Evolutionary conservation across 2,888 invertebrate genomes (phyloP), one percentile per base, ranked within the genome.

Genomic region (Ceramica pisi): DNA sequence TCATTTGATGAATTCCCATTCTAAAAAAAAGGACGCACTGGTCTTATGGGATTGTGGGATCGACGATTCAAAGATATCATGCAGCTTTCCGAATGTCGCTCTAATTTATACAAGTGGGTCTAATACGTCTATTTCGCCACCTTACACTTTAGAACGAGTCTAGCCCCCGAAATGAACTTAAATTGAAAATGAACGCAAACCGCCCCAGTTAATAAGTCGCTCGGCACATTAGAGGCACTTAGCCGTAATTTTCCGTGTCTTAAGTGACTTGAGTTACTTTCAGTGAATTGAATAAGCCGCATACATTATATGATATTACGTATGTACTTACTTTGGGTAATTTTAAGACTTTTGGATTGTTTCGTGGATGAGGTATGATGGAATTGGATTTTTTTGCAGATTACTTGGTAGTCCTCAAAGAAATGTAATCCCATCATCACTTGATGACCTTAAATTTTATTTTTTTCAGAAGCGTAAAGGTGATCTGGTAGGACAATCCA

Each of bases 191-290:
- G 73, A 80, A 83, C 72, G 71, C 63, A 77, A 86, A 83, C 85
- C 87, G 61, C 82, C 71, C 53, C 67, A 67, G 68, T 82, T 82
- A 87, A 82, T 86, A 81, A 81, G 84, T 83, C 86, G 85, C 87
- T 88, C 70, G 75, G 73, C 78, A 80, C 82, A 88, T 89, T 89
- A 88, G 75, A 83, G 81, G 76, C 86, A 87, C 88, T 89, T 86
- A 80, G 78, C 78, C 59, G 79, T 85, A 81, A 87, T 87, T 85
- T 86, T 72, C 81, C 71, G 70, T 69, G 79, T 82, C 78, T 68
- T 75, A 74, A 74, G 77, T 80, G 78, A 60, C 77, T 81, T 75
- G 59, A 80, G 78, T 69, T 77, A 72, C 80, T 79, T 76, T 71
- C 76, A 78, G 61, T 57, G 71, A 84, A 86, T 84, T 80, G 65